phyloP scores from a whole-genome alignment of 2,113 vertebrate genomes.

The Dolichallabes microphthalmus region DNA sequence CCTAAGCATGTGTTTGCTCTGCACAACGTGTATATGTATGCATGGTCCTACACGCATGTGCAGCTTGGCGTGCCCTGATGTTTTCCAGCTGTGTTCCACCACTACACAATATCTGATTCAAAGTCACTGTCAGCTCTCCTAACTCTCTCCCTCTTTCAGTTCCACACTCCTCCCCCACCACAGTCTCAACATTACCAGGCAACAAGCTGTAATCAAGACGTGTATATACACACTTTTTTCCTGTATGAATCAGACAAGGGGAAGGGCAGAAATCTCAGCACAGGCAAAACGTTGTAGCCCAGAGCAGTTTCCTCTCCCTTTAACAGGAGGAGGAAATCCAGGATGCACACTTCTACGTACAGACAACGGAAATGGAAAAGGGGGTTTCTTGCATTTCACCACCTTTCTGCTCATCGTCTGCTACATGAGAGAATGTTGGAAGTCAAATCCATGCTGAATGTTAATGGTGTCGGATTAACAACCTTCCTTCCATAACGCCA shows the following conservation, averaged over 20 bases:
- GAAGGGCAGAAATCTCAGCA: slow-evolving; percentile 44
- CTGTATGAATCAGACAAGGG: slow-evolving; percentile 63
- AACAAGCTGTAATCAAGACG: slow-evolving; percentile 72
- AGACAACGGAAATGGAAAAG: background rate
- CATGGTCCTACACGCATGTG: slow-evolving; percentile 45
- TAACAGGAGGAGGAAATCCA: slow-evolving; percentile 45
- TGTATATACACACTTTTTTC: slow-evolving; percentile 69
- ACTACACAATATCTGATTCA: slow-evolving; percentile 79
- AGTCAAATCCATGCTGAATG: slow-evolving; percentile 10
- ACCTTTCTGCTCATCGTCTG: slow-evolving; percentile 24
- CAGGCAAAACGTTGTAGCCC: slow-evolving; percentile 53
- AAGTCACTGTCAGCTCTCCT: slow-evolving; percentile 58
- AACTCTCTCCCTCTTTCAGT: slow-evolving; percentile 32
- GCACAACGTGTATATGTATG: slow-evolving; percentile 24
- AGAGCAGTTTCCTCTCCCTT: slow-evolving; percentile 60
- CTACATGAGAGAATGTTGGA: background rate
- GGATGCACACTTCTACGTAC: slow-evolving; percentile 50
- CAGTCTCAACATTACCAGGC: slow-evolving; percentile 61
- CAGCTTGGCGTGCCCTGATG: slow-evolving; percentile 69
- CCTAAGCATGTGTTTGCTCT: slow-evolving; percentile 18
- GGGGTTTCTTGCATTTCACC: slow-evolving; percentile 10
- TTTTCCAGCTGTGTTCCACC: slow-evolving; percentile 76
- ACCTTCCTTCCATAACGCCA: background rate
- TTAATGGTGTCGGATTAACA: background rate
- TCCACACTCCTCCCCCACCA: slow-evolving; percentile 30